Evolutionary conservation across 2,888 invertebrate species (phyloP).

Genomic region (Nymphalis polychloros): DNA sequence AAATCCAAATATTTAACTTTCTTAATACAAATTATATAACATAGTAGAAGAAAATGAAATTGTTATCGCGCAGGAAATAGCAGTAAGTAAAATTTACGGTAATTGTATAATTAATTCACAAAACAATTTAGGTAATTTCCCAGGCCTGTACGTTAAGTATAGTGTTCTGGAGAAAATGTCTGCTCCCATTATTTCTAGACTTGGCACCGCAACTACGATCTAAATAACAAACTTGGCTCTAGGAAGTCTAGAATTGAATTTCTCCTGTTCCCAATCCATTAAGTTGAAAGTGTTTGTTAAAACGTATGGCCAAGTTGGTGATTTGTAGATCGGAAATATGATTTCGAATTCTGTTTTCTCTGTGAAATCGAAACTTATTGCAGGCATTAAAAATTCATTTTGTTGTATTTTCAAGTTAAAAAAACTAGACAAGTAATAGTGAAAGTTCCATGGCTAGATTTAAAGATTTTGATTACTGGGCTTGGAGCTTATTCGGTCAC

Average conservation of each 20-base stretch:
- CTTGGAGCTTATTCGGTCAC: too few species aligned
- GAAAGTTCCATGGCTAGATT: too few species aligned
- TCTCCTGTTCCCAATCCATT: constrained; percentile 10
- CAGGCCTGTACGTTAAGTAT: neutral
- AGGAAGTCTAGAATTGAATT: constrained; percentile 10
- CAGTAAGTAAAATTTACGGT: neutral
- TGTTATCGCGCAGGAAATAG: too few species aligned
- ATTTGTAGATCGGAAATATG: neutral
- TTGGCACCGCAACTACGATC: constrained; percentile 13
- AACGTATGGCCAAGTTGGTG: neutral
- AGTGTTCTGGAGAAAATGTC: constrained; percentile 3
- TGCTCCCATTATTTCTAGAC: constrained; percentile 2
- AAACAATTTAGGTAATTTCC: constrained; percentile 7
- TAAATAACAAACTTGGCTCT: constrained; percentile 15
- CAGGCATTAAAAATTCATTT: too few species aligned
- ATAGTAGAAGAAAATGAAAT: too few species aligned
- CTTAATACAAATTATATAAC: too few species aligned
- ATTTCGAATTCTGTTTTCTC: neutral
- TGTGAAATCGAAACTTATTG: neutral
- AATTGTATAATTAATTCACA: constrained; percentile 1
- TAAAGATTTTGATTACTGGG: too few species aligned
- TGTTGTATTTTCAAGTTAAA: too few species aligned
- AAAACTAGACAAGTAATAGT: too few species aligned
- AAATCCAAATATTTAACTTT: too few species aligned
- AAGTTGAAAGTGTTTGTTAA: constrained; percentile 3